Base-by-base conservation (phyloP, 2,888 invertebrate genomes). In the Drosophila recens region DNA sequence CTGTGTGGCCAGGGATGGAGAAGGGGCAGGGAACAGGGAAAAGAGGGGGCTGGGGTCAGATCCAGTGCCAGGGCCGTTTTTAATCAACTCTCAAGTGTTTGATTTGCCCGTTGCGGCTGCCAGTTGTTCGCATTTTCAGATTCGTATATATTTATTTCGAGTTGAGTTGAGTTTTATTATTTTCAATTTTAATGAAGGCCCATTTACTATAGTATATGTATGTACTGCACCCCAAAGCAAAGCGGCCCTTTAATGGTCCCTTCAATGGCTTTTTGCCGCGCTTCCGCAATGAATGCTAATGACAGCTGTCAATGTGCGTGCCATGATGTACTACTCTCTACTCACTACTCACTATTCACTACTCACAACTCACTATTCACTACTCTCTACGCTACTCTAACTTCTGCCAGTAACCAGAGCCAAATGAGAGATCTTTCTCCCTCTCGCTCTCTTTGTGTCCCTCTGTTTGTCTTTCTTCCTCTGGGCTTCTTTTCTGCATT, bases 291-390 rank as follows among this genome's bases (percentile, higher is more conserved):
- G 85, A 89, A 81, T 87, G 87, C 80, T 85, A 85, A 85, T 83
- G 88, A 90, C 88, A 89, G 88, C 87, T 90, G 90, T 86, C 90
- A 82, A 80, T 89, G 83, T 83, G 83, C 77, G 80, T 84, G 80
- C 87, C 82, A 70, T 78, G 80, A 87, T 87, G 89, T 72, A 90
- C 83, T 82, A 43, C 42, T 42, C 66, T 27, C 53, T 56, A 30
- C 30, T 30, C 30, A 48, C 27, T 36, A n/a, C 20, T 23, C 66
- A 27, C 53, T 53, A 52, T 33, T 38, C 49, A 48, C 23, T 36
- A 38, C 27, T 38, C 49, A 48, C 23, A 27, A 38, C 27, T 38
- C 45, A n/a, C 85, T 67, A 8, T 2, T n/a, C 38, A 45, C 23
- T 42, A 15, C 23, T 36, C 43, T 10, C 84, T 66, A 13, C 4